phyloP scores from a whole-genome alignment of 2,113 vertebrate species.

The Vidua macroura region DNA sequence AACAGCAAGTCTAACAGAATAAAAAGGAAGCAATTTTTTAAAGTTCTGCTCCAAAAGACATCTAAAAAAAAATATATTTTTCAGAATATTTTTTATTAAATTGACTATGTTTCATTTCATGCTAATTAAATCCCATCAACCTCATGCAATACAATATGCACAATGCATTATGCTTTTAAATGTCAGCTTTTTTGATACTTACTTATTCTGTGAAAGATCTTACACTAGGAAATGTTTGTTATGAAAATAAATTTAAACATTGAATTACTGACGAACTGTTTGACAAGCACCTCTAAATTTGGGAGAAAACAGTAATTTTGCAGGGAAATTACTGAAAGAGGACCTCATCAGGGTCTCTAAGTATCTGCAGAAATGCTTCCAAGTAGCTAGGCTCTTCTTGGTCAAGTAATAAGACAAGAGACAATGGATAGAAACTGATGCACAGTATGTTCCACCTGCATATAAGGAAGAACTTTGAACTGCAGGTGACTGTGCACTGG shows the following conservation, averaged over 20 bases:
- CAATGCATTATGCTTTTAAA: background rate
- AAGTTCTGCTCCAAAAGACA: background rate
- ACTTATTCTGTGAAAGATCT: background rate
- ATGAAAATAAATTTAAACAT: background rate
- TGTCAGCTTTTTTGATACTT: background rate
- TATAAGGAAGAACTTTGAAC: background rate
- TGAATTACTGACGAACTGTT: background rate
- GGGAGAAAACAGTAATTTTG: background rate
- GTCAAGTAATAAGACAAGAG: background rate
- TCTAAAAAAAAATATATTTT: background rate
- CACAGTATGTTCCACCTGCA: background rate
- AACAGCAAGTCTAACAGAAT: background rate
- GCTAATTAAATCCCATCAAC: background rate
- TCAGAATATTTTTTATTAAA: background rate
- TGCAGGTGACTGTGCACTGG: background rate
- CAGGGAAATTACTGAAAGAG: background rate
- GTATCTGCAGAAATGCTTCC: background rate
- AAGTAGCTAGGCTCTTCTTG: background rate
- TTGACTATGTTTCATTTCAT: background rate
- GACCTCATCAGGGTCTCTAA: background rate
- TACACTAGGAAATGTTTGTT: background rate
- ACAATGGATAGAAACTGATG: background rate
- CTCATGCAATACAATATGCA: background rate
- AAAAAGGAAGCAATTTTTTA: background rate
- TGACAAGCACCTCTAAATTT: background rate